phyloP scores from a whole-genome alignment of 2,797 vertebrate species.

The Alectoris magna region DNA sequence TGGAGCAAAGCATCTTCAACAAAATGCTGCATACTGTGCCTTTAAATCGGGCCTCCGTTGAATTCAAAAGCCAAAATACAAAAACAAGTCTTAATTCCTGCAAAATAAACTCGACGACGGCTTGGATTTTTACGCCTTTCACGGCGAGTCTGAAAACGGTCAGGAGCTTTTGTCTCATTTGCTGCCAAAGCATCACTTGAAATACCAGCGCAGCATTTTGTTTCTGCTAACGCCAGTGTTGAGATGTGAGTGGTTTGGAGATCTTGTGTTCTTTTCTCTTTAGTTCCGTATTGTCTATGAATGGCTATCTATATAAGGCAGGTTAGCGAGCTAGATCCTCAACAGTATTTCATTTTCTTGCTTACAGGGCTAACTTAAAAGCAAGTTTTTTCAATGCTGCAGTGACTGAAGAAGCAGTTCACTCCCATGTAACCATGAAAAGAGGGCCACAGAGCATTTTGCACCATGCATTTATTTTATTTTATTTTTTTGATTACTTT shows the following conservation, averaged over 20 bases:
- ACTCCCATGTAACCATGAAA: constrained; percentile 94
- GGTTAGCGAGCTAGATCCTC: constrained; percentile 90
- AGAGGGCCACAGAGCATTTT: constrained; percentile 90
- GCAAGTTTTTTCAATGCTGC: constrained; percentile 96
- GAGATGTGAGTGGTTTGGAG: constrained; percentile 63
- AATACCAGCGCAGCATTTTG: constrained; percentile 43
- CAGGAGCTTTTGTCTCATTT: not conserved
- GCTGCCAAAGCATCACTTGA: constrained; percentile 34
- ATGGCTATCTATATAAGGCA: constrained; percentile 83
- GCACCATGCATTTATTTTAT: constrained; percentile 88
- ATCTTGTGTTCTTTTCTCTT: constrained; percentile 45
- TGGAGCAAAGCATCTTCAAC: constrained; percentile 64
- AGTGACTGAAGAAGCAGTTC: constrained; percentile 98
- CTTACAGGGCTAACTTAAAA: constrained; percentile 99
- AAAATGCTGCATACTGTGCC: constrained; percentile 60
- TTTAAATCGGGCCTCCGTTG: constrained; percentile 12
- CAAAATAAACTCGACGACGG: not conserved
- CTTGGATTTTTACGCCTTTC: constrained; percentile 34
- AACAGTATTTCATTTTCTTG: constrained; percentile 98
- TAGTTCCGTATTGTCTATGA: constrained; percentile 73
- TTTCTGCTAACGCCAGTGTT: constrained; percentile 56
- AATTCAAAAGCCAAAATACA: not conserved
- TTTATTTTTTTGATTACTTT: constrained; percentile 66
- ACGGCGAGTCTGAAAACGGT: not conserved
- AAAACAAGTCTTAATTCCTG: not conserved